Percentiles rank a stretch among this genome's conserved stretches.
Conservation (phyloP, 2,113 vertebrate species). For the Euleptes europaea region DNA sequence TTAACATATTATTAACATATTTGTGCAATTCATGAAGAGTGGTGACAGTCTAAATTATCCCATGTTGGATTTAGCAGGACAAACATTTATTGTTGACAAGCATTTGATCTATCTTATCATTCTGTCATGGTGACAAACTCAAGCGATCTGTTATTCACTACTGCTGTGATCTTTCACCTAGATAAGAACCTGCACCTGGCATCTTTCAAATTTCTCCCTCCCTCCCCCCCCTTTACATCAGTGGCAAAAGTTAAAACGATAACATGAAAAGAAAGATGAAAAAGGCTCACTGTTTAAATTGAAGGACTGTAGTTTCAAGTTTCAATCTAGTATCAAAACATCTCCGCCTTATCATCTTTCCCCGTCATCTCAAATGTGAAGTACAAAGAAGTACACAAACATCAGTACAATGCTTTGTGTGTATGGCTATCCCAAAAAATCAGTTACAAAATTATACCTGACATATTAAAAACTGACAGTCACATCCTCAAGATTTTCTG, state of each 20-base stretch:
- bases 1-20: conserved; percentile 58
- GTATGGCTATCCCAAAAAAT: conserved; percentile 92
- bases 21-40: conserved; percentile 39
- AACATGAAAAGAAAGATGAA: conserved; percentile 89
- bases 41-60: conserved; percentile 67
- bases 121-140: conserved; percentile 71
- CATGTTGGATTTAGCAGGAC: conserved; percentile 62
- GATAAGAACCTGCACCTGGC: conserved; percentile 81
- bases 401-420: conserved; percentile 79
- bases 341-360: conserved; percentile 78
- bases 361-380: conserved; percentile 80
- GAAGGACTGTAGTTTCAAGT: conserved; percentile 84
- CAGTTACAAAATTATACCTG: conserved; percentile 94
- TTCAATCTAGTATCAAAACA: conserved; percentile 84
- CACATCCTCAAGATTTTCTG: conserved; percentile 80
- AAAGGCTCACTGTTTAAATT: conserved; percentile 83
- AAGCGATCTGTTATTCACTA: conserved; percentile 72
- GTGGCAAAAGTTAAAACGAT: conserved; percentile 84
- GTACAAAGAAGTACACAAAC: conserved; percentile 85
- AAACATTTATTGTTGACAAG: conserved; percentile 80
- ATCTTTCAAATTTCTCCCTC: conserved; percentile 78
- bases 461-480: conserved; percentile 94
- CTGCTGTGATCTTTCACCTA: conserved; percentile 82
- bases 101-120: conserved; percentile 75
- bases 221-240: conserved; percentile 73